Conservation (phyloP, 2,797 vertebrate genomes). For the Hippocampus kuda region DNA sequence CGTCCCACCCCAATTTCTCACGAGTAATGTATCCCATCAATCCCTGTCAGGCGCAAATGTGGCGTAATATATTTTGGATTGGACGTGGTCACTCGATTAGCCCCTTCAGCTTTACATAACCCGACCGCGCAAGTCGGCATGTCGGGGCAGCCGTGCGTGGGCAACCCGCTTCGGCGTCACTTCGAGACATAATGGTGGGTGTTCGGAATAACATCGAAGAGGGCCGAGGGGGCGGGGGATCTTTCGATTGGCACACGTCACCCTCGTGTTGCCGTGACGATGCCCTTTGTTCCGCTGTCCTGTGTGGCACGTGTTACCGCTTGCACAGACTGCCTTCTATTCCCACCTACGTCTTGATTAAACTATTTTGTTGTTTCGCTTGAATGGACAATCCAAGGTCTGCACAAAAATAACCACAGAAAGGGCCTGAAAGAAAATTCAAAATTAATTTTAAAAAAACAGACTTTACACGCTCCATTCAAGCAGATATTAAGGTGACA, state of each 20-base stretch:
- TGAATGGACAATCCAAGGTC: background rate
- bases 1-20: constrained; percentile 9
- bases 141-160: constrained; percentile 51
- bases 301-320: background rate
- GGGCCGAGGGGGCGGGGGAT: constrained; percentile 15
- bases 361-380: background rate
- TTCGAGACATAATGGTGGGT: constrained; percentile 19
- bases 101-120: constrained; percentile 62
- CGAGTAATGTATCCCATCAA: constrained; percentile 46
- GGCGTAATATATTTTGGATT: constrained; percentile 60
- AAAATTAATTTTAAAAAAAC: background rate
- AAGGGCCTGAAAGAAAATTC: background rate
- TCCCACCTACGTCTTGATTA: background rate
- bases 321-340: background rate
- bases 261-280: constrained; percentile 16
- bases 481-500: background rate
- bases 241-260: constrained; percentile 29
- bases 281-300: background rate
- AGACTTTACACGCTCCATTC: background rate
- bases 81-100: constrained; percentile 63
- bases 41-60: constrained; percentile 55
- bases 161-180: constrained; percentile 26
- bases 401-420: background rate
- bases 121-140: constrained; percentile 51
- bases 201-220: constrained; percentile 18